Evolutionary conservation across 1,140 invertebrate genomes (phyloP), one percentile per base, ranked within the genome.

Genomic region (Zaprionus tsacasi): DNA sequence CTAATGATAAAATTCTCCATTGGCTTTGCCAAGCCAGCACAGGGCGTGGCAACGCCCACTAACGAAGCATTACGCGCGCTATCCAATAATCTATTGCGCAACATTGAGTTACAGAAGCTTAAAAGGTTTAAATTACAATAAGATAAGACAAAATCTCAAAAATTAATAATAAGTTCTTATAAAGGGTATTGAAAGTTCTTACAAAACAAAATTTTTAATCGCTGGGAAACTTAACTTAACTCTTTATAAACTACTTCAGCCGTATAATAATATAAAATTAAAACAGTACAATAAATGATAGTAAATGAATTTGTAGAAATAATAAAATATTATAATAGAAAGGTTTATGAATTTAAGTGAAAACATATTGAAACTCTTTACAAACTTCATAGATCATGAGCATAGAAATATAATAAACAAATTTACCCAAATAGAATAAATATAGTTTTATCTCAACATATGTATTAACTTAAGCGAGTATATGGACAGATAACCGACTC

Each of bases 1-100:
- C 76, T 91, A 0, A 90, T 91, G 82, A 88, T 91, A 1, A 91
- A 91, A 54, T 91, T 91, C 54, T 91, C 90, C 10, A 90, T 91
- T 6, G 89, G 89, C 10, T 90, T 79, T 33, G 89, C 89, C 40
- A 91, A 87, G 50, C 81, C 89, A 38, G 38, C 61, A 0, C 17
- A 43, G 30, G 40, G 64, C 7, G 12, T 17, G 6, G 30, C 64
- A 1, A 15, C 52, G 50, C 33, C 83, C 10, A 59, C 69, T 2
- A 78, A 13, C 17, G 83, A 88, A 12, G 78, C 78, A 1, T 15
- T 88, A 8, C 80, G 83, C 0, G 63, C 70, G 1, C 48, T 88
- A 0, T 88, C 83, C 13, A 76, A 75, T n/a, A 88, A 78, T 8
- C 27, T 88, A 1, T 10, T 88, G 13, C 82, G 79, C 0, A 85